Conservation (phyloP, 2,113 vertebrate species). For the Isichthys henryi region DNA sequence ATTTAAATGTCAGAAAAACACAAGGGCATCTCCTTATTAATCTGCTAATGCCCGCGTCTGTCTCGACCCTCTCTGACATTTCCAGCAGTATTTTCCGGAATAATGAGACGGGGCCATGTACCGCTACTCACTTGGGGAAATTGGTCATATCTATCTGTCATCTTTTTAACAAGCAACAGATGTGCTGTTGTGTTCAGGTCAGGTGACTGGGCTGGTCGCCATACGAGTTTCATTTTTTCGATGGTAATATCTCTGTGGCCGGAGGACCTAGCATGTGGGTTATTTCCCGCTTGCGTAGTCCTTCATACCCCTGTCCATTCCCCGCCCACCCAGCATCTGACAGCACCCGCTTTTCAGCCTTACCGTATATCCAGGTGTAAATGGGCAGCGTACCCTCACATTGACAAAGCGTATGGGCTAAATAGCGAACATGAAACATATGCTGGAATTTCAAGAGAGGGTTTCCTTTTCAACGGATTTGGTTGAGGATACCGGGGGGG, state of each 20-base stretch:
- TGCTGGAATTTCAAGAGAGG: neutral
- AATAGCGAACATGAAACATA: neutral
- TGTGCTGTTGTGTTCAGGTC: constrained; percentile 11
- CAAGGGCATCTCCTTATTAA: constrained; percentile 33
- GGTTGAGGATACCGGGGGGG: neutral
- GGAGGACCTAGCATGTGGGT: neutral
- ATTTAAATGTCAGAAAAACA: constrained; percentile 38
- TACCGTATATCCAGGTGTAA: neutral
- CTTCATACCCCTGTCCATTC: neutral
- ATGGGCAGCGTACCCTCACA: neutral
- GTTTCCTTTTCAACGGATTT: neutral
- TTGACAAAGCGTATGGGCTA: neutral
- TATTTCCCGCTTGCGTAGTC: neutral
- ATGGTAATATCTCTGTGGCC: neutral
- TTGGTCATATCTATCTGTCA: constrained; percentile 25
- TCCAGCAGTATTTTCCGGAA: constrained; percentile 22
- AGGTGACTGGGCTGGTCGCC: constrained; percentile 6
- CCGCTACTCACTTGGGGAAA: constrained; percentile 19
- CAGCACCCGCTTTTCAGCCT: neutral
- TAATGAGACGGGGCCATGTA: constrained; percentile 40
- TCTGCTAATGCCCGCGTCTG: constrained; percentile 34
- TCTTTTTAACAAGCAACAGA: constrained; percentile 31
- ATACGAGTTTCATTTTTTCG: neutral
- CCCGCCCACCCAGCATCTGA: neutral
- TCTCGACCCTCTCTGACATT: constrained; percentile 39